Base-by-base conservation (phyloP, 2,888 invertebrate genomes). In the Ophion ventricosus region DNA sequence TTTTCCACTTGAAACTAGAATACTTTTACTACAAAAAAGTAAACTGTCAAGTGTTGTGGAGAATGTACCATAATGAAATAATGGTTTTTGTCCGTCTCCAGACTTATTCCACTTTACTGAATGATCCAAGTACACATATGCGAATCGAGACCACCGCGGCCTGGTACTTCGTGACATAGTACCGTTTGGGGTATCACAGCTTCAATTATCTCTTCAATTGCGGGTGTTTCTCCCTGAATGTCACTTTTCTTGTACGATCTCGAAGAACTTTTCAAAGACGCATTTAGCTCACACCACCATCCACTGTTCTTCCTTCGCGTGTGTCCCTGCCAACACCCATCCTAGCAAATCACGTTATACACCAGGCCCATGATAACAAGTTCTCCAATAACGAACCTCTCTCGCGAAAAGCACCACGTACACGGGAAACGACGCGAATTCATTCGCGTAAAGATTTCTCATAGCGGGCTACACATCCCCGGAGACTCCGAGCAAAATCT, bases 301-400 rank as follows among this genome's bases (percentile, higher is more conserved):
- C 57, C 57, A 57, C 23, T 23, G 23, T 49, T 57, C 20, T 57
- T 57, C 23, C 57, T 57, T 57, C 23, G 10, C 23, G 57, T 23
- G 20, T 57, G 23, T 23, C 11, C 70, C 43, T 29, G 17, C 17
- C 29, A 49, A 54, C 61, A 2, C 29, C 40, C 67, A 61, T 54
- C 69, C 54, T 29, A 7, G 64, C 25, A 20, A 64, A 64, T 63
- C n/a, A 23, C 49, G 75, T 64, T 64, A 75, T 29, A 40, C 40
- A 54, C 23, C 73, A 7, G 56, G 43, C 61, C 66, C 64, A 74
- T 79, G 23, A 23, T 70, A 64, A 72, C 81, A 74, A 81, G 63
- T 81, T 84, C 63, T 70, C 70, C 78, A 74, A 78, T 81, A 81
- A 84, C 74, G 74, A 78, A 75, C 78, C 78, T 75, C 74, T 59